These are phyloP conservation scores for Piscicola geometra DNA, from an alignment of 2,888 invertebrate genomes.

Conservation along the genomic window DNA sequence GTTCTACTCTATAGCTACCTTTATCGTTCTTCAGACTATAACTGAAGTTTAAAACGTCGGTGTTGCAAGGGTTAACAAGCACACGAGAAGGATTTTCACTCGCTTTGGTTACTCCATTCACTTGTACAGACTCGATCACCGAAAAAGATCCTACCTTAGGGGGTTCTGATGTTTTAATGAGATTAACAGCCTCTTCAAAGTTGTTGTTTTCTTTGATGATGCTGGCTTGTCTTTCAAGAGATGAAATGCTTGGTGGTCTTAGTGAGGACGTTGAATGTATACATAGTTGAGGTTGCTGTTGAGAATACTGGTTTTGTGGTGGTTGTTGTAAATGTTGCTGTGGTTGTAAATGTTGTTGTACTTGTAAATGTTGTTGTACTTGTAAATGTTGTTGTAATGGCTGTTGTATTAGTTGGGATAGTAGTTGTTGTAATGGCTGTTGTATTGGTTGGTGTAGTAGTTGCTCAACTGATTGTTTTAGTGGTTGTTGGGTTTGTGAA, in stretches of 20 bases:
- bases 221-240: neutral
- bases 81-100: neutral
- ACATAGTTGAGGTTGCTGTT: neutral
- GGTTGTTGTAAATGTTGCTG: neutral
- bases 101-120: neutral
- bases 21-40: neutral
- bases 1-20: slow-evolving; percentile 1
- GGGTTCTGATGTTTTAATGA: neutral
- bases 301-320: neutral
- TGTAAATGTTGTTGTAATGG: too few relatives aligned
- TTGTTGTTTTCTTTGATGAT: neutral
- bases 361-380: too few relatives aligned
- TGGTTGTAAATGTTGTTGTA: neutral
- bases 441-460: too few relatives aligned
- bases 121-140: neutral
- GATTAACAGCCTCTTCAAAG: neutral
- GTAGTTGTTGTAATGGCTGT: too few relatives aligned
- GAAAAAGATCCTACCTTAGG: neutral
- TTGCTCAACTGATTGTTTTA: too few relatives aligned
- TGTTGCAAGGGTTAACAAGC: neutral
- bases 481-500: too few relatives aligned
- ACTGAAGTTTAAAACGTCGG: neutral
- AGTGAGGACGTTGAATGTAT: neutral
- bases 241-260: neutral
- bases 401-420: too few relatives aligned